Base-by-base conservation (phyloP, 1,140 invertebrate species). In the Hycleus phaleratus region DNA sequence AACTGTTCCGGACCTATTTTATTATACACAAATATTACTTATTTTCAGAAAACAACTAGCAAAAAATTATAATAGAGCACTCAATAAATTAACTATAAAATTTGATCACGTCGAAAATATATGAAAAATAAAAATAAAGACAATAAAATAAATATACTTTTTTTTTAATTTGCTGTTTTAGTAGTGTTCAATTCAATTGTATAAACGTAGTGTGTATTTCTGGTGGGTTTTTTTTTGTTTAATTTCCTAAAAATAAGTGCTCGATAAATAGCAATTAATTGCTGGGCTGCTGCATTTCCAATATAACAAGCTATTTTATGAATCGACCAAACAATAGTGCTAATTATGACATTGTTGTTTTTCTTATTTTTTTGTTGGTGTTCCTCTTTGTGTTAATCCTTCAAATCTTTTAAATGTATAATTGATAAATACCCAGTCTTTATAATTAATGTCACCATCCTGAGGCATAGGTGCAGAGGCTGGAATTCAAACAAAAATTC, bases 371-470 rank as follows among this genome's bases (percentile, higher is more conserved):
- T 88, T 88, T 64, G 81, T 85, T 46, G 85, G 85, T 46, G 85
- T 87, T 49, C 88, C 90, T 62, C 89, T 79, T 71, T 93, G 91
- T 12, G 94, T 97, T 38, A 97, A 80, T 45, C 94, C 95, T 76
- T 99, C 95, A 75, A 99, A 99, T 61, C 97, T 82, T 76, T 98
- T 97, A 81, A 97, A 99, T 58, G 97, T 99, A 75, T 99, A 99
- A 78, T 99, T 98, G 69, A 99, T 96, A 76, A 99, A 99, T 49
- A 98, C 95, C 95, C 94, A 98, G 78, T 98, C 95, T 78, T 97
- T 97, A 75, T 92, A 90, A 61, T 85, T 87, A 57, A 88, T 84
- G 73, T 92, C 90, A 49, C 88, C 88, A 68, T 91, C 88, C 73
- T 88, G 85, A 43, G 86, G 81, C 71, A 86, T 80, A 24, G 90